Percentiles rank a stretch among this genome's conserved stretches.
Evolutionary conservation across 2,113 vertebrate genomes (phyloP).

Genomic region (Festucalex cinctus): DNA sequence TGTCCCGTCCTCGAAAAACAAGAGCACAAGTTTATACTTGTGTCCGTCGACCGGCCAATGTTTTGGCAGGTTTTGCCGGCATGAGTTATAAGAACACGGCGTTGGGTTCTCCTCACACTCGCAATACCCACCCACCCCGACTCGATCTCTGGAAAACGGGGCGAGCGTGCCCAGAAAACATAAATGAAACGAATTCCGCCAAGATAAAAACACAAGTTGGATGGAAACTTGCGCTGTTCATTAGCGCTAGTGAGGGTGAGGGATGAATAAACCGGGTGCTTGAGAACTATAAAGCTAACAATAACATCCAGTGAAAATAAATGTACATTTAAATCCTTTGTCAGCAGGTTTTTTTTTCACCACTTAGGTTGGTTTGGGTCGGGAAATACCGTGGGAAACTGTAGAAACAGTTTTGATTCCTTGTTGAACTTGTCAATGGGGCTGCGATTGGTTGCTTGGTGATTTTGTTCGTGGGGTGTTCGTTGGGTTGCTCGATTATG

Average conservation of each 20-base stretch:
- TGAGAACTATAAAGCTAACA: conserved; percentile 17
- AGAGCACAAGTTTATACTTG: conserved; percentile 27
- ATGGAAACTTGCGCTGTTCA: conserved; percentile 18
- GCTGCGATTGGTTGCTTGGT: no score
- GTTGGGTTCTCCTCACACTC: conserved; percentile 29
- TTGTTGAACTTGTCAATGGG: no score
- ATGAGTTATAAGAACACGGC: neutral
- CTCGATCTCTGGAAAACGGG: conserved; percentile 32
- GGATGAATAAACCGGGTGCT: conserved; percentile 19
- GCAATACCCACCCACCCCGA: conserved; percentile 32
- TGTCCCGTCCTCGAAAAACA: conserved; percentile 26
- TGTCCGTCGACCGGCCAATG: conserved; percentile 28
- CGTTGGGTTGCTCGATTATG: no score
- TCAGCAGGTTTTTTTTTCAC: neutral
- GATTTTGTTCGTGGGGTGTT: no score
- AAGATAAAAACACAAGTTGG: conserved; percentile 32
- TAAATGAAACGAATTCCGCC: conserved; percentile 21
- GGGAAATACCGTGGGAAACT: neutral
- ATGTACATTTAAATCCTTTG: conserved; percentile 2
- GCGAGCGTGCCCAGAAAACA: conserved; percentile 28
- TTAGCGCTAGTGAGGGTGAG: conserved; percentile 19
- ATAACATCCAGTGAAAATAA: conserved; percentile 16
- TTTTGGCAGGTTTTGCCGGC: conserved; percentile 50
- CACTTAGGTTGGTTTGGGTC: neutral
- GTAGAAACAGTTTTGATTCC: neutral